Percentiles rank a stretch among this genome's conserved stretches.
Conservation (phyloP, 1,140 invertebrate species). For the Hesperophylax magnus region DNA sequence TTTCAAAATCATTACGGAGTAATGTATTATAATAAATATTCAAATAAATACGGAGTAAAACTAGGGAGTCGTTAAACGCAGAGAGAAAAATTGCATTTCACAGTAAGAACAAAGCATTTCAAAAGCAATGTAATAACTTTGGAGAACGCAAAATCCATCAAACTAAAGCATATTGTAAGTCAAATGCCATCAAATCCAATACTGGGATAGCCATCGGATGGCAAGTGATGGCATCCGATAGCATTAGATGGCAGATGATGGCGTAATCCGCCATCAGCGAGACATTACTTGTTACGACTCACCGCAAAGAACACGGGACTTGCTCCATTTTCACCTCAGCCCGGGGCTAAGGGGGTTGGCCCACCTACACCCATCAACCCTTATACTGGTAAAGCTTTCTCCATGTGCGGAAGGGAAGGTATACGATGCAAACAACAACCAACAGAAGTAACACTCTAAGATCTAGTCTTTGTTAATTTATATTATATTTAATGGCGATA, state of each 20-base stretch:
- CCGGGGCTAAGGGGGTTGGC: conserved; percentile 26
- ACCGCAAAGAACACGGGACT: conserved; percentile 29
- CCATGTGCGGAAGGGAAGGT: too few species aligned
- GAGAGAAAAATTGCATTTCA: conserved; percentile 1
- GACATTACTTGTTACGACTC: conserved; percentile 30
- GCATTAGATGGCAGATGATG: not conserved
- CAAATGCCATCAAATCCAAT: too few species aligned
- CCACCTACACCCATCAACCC: conserved; percentile 25
- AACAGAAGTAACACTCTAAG: too few species aligned
- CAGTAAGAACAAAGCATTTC: not conserved
- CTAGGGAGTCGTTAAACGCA: too few species aligned
- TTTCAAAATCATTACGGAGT: too few species aligned
- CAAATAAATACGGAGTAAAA: too few species aligned
- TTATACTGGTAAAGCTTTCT: not conserved
- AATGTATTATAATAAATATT: too few species aligned
- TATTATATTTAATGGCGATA: too few species aligned
- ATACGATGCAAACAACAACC: too few species aligned
- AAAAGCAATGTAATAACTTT: not conserved
- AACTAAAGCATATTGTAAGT: not conserved
- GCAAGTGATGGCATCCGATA: not conserved
- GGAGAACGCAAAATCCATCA: conserved; percentile 8
- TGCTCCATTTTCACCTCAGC: conserved; percentile 42
- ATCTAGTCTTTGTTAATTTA: too few species aligned
- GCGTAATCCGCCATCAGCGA: conserved; percentile 21
- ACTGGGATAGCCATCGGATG: not conserved